Evolutionary conservation across 2,888 invertebrate genomes (phyloP), one percentile per base, ranked within the genome.

Genomic region (Aspidiotus destructor): DNA sequence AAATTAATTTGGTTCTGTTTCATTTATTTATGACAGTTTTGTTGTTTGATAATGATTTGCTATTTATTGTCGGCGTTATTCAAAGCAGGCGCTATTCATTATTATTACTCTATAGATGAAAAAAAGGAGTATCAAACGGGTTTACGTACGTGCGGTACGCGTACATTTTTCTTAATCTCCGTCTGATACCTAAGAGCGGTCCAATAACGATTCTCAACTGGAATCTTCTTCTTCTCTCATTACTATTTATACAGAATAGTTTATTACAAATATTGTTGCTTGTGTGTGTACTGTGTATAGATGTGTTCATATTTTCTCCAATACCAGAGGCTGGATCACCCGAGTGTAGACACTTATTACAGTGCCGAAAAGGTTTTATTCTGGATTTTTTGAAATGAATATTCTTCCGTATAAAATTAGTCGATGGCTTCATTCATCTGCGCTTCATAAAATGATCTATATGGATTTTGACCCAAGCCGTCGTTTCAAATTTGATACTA

Each of bases 1-100:
- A 63, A 63, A 63, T 63, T 63, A 63, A 63, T 63, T 63, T 63
- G 53, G 63, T 63, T 63, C 53, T 52, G 63, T 63, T 65, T 65
- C 65, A 48, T 65, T 57, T 65, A 65, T 65, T 65, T 65, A 65
- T 65, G 65, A 58, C 65, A 65, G 65, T 65, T 65, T 57, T 57
- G 65, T 65, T 65, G 58, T 57, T 65, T 60, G 58, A 58, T 57
- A 65, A 65, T 57, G 65, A 65, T 65, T 65, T 65, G 57, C 65
- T 60, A 65, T 65, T 65, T 65, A 65, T 65, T 28, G 65, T 65
- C 65, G 65, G 65, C 65, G 28, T 65, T 57, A 57, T 44, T 57
- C 65, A 58, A 65, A 65, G 58, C 57, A 44, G 65, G 65, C 65
- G 65, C 65, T 60, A 65, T 65, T 65, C 58, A 65, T 65, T 65